Base-by-base conservation (phyloP, 2,888 invertebrate species). In the Folsomia candida region DNA sequence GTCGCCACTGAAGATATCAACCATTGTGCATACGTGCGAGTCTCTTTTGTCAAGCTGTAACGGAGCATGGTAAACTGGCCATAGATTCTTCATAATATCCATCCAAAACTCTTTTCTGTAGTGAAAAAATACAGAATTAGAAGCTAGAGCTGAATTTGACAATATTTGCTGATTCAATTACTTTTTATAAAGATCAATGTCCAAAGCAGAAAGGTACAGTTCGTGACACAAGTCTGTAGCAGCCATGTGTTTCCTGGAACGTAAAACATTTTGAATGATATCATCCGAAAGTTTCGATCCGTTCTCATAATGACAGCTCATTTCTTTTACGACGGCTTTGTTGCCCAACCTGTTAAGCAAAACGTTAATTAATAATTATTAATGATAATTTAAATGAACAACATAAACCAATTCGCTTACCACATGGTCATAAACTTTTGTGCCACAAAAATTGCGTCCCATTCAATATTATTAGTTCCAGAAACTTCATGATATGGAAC, bases 391-490 rank as follows among this genome's bases (percentile, higher is more conserved):
- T 29, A 18, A 22, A 14, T 1, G 18, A 37, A 47, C n/a, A 27
- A 20, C n/a, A 20, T 24, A 26, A 4, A 11, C 22, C 11, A 26
- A 4, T 9, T 18, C 6, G 25, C 79, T 80, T 79, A 85, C 89
- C 93, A 94, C 81, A 91, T 89, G 0, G 87, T 86, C 88, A 97
- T 87, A 68, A 97, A 91, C 80, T 92, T 87, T 0, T 92, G 90
- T 73, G 91, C 90, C 0, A 94, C 88, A 81, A 91, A 90, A 0
- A 92, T 90, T 0, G 93, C 92, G 83, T 98, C 98, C 94, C 94
- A 95, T 85, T 97, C 97, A 0, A 97, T 88, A 82, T 92, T 93
- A 0, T 90, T 90, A 25, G 91, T 84, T 0, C 96, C 96, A 1
- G 94, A 89, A 0, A 94, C 88, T 82, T 95, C 94, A 0, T 90